Conservation (phyloP, 2,113 vertebrate species). For the Eonycteris spelaea region DNA sequence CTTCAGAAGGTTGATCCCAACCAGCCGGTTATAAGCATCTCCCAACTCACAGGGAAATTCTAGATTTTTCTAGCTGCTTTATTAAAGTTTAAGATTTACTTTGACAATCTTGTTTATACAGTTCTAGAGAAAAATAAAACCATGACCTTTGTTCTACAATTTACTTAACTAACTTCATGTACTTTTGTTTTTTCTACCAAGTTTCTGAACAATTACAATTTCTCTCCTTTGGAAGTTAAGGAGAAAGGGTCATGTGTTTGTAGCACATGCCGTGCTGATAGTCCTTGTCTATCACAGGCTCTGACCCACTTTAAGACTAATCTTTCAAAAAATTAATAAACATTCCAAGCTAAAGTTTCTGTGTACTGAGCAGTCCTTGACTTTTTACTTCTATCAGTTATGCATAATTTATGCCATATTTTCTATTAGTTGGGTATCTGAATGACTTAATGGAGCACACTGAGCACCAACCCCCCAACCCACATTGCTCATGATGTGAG, state of each 20-base stretch:
- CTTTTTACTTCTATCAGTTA: background rate
- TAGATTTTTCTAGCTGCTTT: background rate
- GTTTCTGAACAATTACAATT: background rate
- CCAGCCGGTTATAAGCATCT: background rate
- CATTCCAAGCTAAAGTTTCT: background rate
- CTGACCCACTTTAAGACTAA: background rate
- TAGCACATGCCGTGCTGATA: background rate
- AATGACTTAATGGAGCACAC: background rate
- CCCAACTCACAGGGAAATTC: background rate
- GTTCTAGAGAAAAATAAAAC: background rate
- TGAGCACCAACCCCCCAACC: background rate
- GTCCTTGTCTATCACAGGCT: background rate
- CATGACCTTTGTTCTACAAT: background rate
- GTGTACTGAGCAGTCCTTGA: background rate
- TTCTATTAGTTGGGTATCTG: background rate
- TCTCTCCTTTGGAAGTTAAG: background rate
- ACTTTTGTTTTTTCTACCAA: background rate
- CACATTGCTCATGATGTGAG: background rate
- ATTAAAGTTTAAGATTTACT: background rate
- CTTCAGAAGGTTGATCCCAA: background rate
- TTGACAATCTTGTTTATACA: background rate
- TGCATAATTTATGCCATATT: background rate
- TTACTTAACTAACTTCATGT: background rate
- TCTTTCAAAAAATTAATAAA: background rate
- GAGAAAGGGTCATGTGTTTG: background rate